Percentiles rank a stretch among this genome's conserved stretches.
Conservation (phyloP, 2,888 invertebrate genomes). For the Calameuta filiformis region DNA sequence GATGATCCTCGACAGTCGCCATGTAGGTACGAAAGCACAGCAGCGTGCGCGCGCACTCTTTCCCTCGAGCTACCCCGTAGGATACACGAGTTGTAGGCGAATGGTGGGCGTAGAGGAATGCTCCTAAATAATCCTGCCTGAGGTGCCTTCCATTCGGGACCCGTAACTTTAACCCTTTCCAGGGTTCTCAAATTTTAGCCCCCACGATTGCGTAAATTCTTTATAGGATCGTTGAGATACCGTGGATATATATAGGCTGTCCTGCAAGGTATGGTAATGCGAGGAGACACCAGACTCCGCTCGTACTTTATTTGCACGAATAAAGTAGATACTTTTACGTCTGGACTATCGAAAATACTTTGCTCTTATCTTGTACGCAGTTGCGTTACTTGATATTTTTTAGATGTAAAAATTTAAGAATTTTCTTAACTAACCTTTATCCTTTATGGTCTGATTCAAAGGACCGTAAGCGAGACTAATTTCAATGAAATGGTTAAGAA, state of each 20-base stretch:
- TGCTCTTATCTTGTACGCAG: background rate
- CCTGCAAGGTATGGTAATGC: conserved; percentile 22
- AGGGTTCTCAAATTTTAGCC: conserved; percentile 37
- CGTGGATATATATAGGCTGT: conserved; percentile 15
- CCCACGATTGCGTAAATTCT: conserved; percentile 12
- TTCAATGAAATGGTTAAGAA: background rate
- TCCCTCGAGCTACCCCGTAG: conserved; percentile 15
- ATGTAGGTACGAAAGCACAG: conserved; percentile 7
- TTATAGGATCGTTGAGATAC: conserved; percentile 6
- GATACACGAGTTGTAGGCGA: conserved; percentile 37
- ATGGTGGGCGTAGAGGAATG: conserved; percentile 50
- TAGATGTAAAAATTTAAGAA: background rate
- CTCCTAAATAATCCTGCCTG: conserved; percentile 47
- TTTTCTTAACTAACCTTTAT: background rate
- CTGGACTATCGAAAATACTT: background rate
- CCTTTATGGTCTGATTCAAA: background rate
- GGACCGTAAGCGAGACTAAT: background rate
- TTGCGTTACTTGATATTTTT: background rate
- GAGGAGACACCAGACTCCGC: conserved; percentile 25
- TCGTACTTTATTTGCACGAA: conserved; percentile 24
- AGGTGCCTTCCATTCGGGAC: conserved; percentile 29
- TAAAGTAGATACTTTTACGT: background rate
- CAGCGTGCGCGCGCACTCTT: conserved; percentile 9
- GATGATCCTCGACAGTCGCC: conserved; percentile 38
- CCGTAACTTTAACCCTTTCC: conserved; percentile 28